A percentile compares a stretch with the other conserved stretches of the same genome.
Conservation (phyloP, 2,797 vertebrate genomes). For the Takifugu rubripes region DNA sequence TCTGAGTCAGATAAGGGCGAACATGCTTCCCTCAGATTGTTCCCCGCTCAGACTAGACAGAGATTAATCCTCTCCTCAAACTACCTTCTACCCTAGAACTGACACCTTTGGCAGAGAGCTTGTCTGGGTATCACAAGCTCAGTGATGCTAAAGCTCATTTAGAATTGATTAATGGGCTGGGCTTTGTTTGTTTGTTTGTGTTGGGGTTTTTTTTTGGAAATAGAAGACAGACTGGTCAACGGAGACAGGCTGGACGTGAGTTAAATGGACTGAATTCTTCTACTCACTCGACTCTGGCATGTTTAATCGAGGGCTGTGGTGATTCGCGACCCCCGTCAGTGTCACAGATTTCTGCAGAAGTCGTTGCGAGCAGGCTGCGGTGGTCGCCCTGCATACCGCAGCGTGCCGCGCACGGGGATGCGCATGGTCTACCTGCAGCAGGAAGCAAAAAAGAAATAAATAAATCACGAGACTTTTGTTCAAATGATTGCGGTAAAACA, state of each 20-base stretch:
- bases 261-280: too few relatives aligned
- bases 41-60: not conserved
- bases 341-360: slow-evolving; percentile 10
- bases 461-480: not conserved
- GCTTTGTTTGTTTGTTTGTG: not conserved
- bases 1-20: not conserved
- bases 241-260: too few relatives aligned
- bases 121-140: slow-evolving; percentile 26
- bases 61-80: slow-evolving; percentile 24
- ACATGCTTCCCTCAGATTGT: not conserved
- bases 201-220: too few relatives aligned
- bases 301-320: slow-evolving; percentile 15
- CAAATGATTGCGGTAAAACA: not conserved
- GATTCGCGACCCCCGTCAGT: not conserved
- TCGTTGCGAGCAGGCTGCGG: slow-evolving; percentile 43
- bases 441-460: not conserved
- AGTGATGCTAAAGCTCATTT: slow-evolving; percentile 14
- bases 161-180: slow-evolving; percentile 8
- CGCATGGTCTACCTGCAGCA: slow-evolving; percentile 20
- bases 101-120: slow-evolving; percentile 38
- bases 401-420: slow-evolving; percentile 31
- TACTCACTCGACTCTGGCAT: slow-evolving; percentile 4
- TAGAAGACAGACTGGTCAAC: too few relatives aligned
- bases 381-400: slow-evolving; percentile 47
- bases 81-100: slow-evolving; percentile 20